phyloP scores from a whole-genome alignment of 2,113 vertebrate species.

The Pycnonotus jocosus region DNA sequence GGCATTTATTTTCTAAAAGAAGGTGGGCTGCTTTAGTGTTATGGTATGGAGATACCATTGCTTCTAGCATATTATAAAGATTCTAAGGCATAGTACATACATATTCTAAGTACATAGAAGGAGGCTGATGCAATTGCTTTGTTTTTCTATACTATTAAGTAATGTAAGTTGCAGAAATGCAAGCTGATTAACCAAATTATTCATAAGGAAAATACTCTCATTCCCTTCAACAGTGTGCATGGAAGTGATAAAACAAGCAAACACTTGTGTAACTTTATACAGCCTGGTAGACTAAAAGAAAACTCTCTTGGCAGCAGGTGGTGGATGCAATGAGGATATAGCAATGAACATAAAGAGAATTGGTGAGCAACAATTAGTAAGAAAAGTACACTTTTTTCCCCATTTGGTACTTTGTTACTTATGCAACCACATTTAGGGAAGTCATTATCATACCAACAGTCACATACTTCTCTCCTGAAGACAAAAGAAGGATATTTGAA shows the following conservation, averaged over 20 bases:
- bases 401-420: neutral
- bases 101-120: neutral
- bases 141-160: neutral
- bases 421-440: neutral
- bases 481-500: neutral
- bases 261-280: neutral
- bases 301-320: conserved; percentile 8
- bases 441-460: neutral
- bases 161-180: neutral
- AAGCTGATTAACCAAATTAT: neutral
- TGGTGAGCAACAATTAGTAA: conserved; percentile 10
- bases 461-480: neutral
- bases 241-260: neutral
- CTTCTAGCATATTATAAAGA: neutral
- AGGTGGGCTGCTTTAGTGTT: neutral
- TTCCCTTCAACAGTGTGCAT: neutral
- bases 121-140: neutral
- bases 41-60: neutral
- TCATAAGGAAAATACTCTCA: neutral
- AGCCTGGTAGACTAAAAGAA: neutral
- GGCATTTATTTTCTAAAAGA: neutral
- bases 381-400: neutral
- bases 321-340: neutral
- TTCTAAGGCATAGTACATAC: neutral
- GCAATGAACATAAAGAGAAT: conserved; percentile 30